These are phyloP conservation scores for Anarsia innoxiella DNA, from an alignment of 2,888 invertebrate species.

Conservation along the genomic window DNA sequence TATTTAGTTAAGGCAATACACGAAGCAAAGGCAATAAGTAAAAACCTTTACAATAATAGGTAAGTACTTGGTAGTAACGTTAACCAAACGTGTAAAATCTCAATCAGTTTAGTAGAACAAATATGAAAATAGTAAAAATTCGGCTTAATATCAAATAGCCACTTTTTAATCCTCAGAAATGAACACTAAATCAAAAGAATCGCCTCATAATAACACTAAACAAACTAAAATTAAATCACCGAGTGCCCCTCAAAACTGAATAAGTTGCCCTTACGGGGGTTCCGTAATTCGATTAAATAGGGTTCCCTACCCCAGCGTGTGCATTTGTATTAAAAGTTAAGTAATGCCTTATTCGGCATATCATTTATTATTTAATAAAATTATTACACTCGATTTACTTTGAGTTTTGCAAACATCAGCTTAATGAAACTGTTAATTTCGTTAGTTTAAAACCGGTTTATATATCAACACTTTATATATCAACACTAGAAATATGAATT, in stretches of 20 bases:
- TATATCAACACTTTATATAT: no score
- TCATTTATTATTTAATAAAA: constrained; percentile 41
- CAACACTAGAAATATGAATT: no score
- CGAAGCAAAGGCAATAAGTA: no score
- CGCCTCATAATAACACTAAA: constrained; percentile 32
- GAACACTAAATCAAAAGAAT: constrained; percentile 31
- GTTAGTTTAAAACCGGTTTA: no score
- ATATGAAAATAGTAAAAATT: no score
- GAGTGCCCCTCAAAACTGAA: constrained; percentile 22
- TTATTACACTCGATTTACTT: constrained; percentile 52
- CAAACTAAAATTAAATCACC: constrained; percentile 46
- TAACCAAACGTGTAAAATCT: no score
- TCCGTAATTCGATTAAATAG: constrained; percentile 43
- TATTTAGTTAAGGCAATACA: no score
- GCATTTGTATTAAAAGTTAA: constrained; percentile 20
- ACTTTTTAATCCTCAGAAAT: constrained; percentile 26
- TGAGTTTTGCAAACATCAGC: constrained; percentile 44
- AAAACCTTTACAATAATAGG: no score
- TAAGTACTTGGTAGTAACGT: no score
- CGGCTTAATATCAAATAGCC: no score
- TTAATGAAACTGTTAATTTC: constrained; percentile 33
- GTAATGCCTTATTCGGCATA: constrained; percentile 17
- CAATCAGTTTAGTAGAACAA: no score
- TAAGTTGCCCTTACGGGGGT: constrained; percentile 24
- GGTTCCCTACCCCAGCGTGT: constrained; percentile 24